Percentiles rank a stretch among this genome's conserved stretches.
Evolutionary conservation across 2,888 invertebrate genomes (phyloP).

Genomic region (Eutolmus rufibarbis): DNA sequence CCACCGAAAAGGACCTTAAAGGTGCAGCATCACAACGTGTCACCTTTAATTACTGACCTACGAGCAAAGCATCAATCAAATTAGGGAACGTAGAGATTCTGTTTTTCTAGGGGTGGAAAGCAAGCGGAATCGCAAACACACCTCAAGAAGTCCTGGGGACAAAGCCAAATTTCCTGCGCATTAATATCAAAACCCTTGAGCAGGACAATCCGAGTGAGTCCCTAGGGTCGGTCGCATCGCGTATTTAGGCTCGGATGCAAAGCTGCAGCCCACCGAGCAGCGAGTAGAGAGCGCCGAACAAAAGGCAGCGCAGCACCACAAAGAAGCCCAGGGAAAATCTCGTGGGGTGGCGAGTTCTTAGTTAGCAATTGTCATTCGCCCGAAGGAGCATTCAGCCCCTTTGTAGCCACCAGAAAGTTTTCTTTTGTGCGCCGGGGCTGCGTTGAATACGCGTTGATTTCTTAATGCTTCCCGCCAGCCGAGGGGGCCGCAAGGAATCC

Average conservation of each 20-base stretch:
- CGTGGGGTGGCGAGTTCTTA: slow-evolving; percentile 44
- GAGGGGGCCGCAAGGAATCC: slow-evolving; percentile 31
- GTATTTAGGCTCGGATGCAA: neutral
- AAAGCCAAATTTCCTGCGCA: slow-evolving; percentile 44
- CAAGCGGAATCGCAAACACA: neutral
- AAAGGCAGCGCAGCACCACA: slow-evolving; percentile 24
- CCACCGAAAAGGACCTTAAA: neutral
- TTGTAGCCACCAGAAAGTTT: slow-evolving; percentile 42
- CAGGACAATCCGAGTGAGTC: neutral
- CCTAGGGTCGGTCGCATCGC: slow-evolving; percentile 15
- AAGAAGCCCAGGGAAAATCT: slow-evolving; percentile 32
- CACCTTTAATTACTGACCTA: slow-evolving; percentile 44
- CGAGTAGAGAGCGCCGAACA: slow-evolving; percentile 1
- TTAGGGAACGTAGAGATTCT: neutral
- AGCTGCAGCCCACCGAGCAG: neutral
- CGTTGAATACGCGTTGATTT: slow-evolving; percentile 13
- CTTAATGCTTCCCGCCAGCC: slow-evolving; percentile 20
- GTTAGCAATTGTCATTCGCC: slow-evolving; percentile 41
- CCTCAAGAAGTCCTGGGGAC: slow-evolving; percentile 13
- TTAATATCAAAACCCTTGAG: slow-evolving; percentile 41
- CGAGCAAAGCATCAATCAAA: slow-evolving; percentile 42
- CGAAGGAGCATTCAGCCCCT: slow-evolving; percentile 28
- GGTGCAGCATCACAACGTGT: slow-evolving; percentile 22
- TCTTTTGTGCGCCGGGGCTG: slow-evolving; percentile 20
- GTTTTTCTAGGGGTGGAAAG: neutral